A percentile compares a stretch with the other conserved stretches of the same genome.
Evolutionary conservation across 2,797 vertebrate genomes (phyloP).

Genomic region (Atherinosoma microstoma): DNA sequence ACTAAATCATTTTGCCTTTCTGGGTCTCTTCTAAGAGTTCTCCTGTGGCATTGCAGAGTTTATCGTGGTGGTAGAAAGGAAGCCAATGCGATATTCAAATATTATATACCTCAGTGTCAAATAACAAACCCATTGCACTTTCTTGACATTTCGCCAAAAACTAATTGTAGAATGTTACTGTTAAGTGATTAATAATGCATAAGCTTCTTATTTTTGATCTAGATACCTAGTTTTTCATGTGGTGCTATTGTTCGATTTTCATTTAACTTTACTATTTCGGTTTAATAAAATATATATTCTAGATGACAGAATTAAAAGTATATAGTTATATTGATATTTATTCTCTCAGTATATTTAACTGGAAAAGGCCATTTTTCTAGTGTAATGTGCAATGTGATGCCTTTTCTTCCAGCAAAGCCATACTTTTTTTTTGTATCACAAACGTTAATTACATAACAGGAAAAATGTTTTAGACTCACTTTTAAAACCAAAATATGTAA

Average conservation of each 20-base stretch:
- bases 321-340: slow-evolving; percentile 74
- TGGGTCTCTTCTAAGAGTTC: slow-evolving; percentile 25
- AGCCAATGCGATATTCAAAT: slow-evolving; percentile 62
- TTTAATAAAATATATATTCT: slow-evolving; percentile 69
- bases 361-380: slow-evolving; percentile 33
- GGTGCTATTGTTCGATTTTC: slow-evolving; percentile 72
- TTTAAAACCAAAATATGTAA: slow-evolving; percentile 25
- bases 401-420: slow-evolving; percentile 40
- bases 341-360: slow-evolving; percentile 53
- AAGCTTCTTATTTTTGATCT: slow-evolving; percentile 76
- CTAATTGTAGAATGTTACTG: slow-evolving; percentile 36
- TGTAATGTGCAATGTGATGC: slow-evolving; percentile 38
- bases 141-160: slow-evolving; percentile 67
- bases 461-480: slow-evolving; percentile 22
- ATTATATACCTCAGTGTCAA: slow-evolving; percentile 81
- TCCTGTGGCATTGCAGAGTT: slow-evolving; percentile 22
- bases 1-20: slow-evolving; percentile 23
- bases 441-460: neutral
- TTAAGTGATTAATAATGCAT: slow-evolving; percentile 62
- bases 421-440: slow-evolving; percentile 39
- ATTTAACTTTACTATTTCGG: slow-evolving; percentile 48
- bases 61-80: slow-evolving; percentile 40
- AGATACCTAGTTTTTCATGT: slow-evolving; percentile 43
- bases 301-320: slow-evolving; percentile 60
- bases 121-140: slow-evolving; percentile 81